Percentiles rank a stretch among this genome's conserved stretches.
Conservation (phyloP, 1,140 invertebrate species). For the Maconellicoccus hirsutus region DNA sequence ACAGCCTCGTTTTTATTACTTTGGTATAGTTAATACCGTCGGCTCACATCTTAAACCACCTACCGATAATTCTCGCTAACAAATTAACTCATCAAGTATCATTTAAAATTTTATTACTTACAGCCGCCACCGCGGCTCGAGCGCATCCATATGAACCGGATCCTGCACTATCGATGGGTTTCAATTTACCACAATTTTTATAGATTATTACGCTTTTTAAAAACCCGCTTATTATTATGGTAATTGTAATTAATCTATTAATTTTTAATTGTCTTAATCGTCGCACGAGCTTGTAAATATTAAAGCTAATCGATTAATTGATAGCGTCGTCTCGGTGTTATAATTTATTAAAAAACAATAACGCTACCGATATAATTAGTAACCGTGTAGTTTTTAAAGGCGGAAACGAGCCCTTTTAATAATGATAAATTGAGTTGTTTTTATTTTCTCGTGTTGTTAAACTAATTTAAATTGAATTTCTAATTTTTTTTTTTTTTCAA, state of each 20-base stretch:
- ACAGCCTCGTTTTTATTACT: too few species aligned
- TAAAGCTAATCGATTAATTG: not conserved
- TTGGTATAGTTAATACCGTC: too few species aligned
- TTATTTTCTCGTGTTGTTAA: not conserved
- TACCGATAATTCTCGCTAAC: not conserved
- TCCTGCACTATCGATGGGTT: not conserved
- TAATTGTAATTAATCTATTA: slow-evolving; percentile 5
- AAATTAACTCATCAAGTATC: slow-evolving; percentile 4
- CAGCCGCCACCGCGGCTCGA: not conserved
- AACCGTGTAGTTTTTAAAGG: not conserved
- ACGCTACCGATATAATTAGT: not conserved
- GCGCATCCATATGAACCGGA: not conserved
- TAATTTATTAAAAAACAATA: not conserved
- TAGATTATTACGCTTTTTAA: not conserved
- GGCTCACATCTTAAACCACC: not conserved
- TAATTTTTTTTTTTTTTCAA: too few species aligned
- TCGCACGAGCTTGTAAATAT: not conserved
- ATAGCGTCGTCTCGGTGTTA: not conserved
- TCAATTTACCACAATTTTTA: not conserved
- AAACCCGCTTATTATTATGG: not conserved
- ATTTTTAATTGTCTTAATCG: not conserved
- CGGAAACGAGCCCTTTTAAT: not conserved
- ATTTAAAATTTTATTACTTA: not conserved
- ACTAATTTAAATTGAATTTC: not conserved
- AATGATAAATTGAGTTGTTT: not conserved